Evolutionary conservation across 2,113 vertebrate genomes (phyloP).

Genomic region (Aplodontia rufa): DNA sequence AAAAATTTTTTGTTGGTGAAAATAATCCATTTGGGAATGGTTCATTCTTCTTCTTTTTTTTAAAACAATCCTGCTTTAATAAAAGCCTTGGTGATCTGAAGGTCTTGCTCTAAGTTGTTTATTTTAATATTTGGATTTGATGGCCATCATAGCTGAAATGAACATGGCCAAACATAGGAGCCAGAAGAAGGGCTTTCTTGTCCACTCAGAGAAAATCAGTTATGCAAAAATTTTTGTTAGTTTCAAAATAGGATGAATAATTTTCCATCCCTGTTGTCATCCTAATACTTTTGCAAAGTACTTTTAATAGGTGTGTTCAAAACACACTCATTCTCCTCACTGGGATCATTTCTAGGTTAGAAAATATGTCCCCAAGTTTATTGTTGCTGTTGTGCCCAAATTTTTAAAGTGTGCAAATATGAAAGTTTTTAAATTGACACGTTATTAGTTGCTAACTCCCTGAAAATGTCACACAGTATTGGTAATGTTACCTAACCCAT

Average conservation of each 20-base stretch:
- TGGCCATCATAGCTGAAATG: not conserved
- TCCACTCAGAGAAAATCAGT: not conserved
- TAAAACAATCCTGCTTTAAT: not conserved
- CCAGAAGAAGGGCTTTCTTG: accelerated
- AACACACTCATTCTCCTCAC: not conserved
- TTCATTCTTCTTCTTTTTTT: not conserved
- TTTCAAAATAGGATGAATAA: not conserved
- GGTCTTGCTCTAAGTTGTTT: not conserved
- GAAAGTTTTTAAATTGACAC: not conserved
- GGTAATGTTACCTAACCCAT: not conserved
- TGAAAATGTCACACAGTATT: not conserved
- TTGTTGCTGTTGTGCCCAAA: not conserved
- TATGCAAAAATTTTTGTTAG: not conserved
- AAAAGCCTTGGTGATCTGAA: not conserved
- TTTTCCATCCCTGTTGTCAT: not conserved
- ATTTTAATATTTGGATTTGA: not conserved
- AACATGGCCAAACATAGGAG: not conserved
- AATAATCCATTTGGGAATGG: not conserved
- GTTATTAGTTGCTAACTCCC: not conserved
- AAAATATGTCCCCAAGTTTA: not conserved
- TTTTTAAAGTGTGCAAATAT: not conserved
- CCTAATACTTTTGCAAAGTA: not conserved
- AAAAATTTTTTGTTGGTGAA: no score
- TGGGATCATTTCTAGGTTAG: not conserved
- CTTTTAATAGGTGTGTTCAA: not conserved